Conservation (phyloP, 2,888 invertebrate genomes). For the Spodoptera littoralis region DNA sequence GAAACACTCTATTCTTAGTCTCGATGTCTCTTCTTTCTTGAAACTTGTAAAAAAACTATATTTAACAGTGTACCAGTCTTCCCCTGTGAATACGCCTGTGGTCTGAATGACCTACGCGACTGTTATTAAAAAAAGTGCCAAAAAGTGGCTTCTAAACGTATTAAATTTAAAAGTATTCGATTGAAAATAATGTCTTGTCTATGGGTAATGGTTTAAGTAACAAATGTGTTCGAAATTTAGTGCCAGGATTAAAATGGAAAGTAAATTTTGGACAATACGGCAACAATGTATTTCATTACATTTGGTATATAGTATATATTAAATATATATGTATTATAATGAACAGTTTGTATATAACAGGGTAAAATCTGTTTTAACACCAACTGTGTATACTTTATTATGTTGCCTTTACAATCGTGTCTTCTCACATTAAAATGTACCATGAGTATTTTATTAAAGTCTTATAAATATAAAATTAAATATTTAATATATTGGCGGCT, state of each 20-base stretch:
- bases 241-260: slow-evolving; percentile 64
- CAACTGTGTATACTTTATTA: slow-evolving; percentile 46
- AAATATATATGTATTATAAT: slow-evolving; percentile 31
- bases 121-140: slow-evolving; percentile 71
- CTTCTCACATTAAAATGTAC: slow-evolving; percentile 52
- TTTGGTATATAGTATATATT: slow-evolving; percentile 41
- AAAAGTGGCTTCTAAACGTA: slow-evolving; percentile 73
- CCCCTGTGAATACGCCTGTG: slow-evolving; percentile 31
- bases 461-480: slow-evolving; percentile 40
- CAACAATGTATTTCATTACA: slow-evolving; percentile 51
- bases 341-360: slow-evolving; percentile 53
- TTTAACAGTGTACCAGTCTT: not conserved
- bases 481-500: slow-evolving; percentile 41
- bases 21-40: too few relatives aligned
- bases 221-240: slow-evolving; percentile 77
- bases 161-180: slow-evolving; percentile 53
- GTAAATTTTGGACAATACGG: slow-evolving; percentile 65
- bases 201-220: slow-evolving; percentile 47
- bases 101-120: slow-evolving; percentile 42
- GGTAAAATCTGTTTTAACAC: slow-evolving; percentile 57
- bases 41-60: too few relatives aligned
- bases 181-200: slow-evolving; percentile 30
- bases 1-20: too few relatives aligned
- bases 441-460: slow-evolving; percentile 50
- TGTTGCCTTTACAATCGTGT: slow-evolving; percentile 59